Conservation (phyloP, 2,888 invertebrate species). For the Colostygia pectinataria region DNA sequence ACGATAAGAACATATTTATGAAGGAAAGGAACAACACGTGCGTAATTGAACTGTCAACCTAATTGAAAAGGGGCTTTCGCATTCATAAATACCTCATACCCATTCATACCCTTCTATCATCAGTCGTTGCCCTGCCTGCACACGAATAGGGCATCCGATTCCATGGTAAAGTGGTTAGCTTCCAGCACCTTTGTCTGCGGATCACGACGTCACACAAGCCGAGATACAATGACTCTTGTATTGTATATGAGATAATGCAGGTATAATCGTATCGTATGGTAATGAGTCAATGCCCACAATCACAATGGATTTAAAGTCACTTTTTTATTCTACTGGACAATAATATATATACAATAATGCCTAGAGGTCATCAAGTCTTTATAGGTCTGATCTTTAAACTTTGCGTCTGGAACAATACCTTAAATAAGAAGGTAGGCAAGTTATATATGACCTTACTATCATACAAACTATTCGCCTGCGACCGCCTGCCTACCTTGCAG, state of each 20-base stretch:
- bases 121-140: constrained; percentile 28
- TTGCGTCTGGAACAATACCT: background rate
- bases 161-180: constrained; percentile 14
- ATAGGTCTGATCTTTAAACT: constrained; percentile 2
- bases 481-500: background rate
- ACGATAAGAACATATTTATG: background rate
- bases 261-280: constrained; percentile 1
- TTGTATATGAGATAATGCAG: constrained; percentile 3
- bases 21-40: constrained; percentile 1
- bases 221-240: constrained; percentile 15
- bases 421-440: background rate
- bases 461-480: background rate
- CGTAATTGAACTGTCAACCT: constrained; percentile 4
- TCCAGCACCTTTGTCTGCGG: constrained; percentile 16
- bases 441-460: background rate
- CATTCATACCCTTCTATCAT: constrained; percentile 18
- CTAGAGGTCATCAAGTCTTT: background rate
- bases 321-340: constrained; percentile 1
- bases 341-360: background rate
- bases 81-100: constrained; percentile 23
- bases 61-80: constrained; percentile 15
- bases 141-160: constrained; percentile 19
- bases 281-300: constrained; percentile 2
- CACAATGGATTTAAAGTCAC: constrained; percentile 3
- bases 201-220: constrained; percentile 17